Percentiles rank a stretch among this genome's conserved stretches.
These are phyloP conservation scores for Caracal caracal DNA, from an alignment of 2,113 vertebrate species.

Conservation along the genomic window DNA sequence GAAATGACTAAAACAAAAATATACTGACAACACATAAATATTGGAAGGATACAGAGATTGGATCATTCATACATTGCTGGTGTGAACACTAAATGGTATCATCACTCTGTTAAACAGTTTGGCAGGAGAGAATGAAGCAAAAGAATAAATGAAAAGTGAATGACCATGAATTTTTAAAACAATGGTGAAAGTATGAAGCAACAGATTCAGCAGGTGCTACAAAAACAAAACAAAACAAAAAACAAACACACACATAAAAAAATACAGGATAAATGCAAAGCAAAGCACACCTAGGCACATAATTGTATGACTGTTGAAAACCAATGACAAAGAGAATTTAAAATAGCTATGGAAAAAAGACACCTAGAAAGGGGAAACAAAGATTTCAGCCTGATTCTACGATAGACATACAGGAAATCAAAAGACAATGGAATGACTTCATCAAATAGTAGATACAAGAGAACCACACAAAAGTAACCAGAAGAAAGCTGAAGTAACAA, in stretches of 20 bases:
- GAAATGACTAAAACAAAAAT: not conserved
- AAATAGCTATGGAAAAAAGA: not conserved
- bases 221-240: not conserved
- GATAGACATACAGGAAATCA: not conserved
- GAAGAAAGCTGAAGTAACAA: not conserved
- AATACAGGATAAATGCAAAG: not conserved
- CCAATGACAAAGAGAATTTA: not conserved
- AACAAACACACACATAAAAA: not conserved
- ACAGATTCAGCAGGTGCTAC: not conserved
- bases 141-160: not conserved
- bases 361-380: not conserved
- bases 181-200: not conserved
- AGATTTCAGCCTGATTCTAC: not conserved
- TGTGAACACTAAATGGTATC: not conserved
- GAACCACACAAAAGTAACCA: not conserved
- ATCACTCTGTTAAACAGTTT: not conserved
- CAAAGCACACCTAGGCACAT: not conserved
- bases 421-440: not conserved
- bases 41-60: not conserved
- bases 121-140: not conserved
- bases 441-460: not conserved
- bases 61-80: not conserved
- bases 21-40: not conserved
- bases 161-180: not conserved
- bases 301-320: not conserved